phyloP scores from a whole-genome alignment of 2,113 vertebrate species.

The Gasterosteus aculeatus region DNA sequence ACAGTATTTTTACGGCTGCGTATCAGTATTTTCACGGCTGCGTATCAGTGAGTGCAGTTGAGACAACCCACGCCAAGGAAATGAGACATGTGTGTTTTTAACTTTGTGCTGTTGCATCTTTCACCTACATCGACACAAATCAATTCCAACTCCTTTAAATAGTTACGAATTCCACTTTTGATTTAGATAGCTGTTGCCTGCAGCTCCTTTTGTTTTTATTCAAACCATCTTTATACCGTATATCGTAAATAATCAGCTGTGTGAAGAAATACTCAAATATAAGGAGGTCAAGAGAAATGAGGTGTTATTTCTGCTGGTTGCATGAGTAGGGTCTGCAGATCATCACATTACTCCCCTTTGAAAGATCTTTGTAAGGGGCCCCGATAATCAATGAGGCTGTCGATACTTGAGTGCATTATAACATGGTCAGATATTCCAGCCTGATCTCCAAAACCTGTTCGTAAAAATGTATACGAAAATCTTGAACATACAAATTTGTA shows the following conservation, averaged over 20 bases:
- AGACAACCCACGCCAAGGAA: too few species aligned
- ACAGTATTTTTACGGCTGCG: not conserved
- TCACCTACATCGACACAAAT: not conserved
- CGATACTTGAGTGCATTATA: conserved; percentile 54
- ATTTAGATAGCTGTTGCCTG: not conserved
- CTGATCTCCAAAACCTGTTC: too few species aligned
- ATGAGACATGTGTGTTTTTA: not conserved
- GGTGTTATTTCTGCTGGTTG: not conserved
- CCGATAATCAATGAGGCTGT: conserved; percentile 40
- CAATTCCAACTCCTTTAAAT: not conserved
- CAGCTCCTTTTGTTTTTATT: not conserved
- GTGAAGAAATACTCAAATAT: not conserved
- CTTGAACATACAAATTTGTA: too few species aligned
- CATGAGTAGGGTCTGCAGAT: not conserved
- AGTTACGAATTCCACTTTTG: not conserved
- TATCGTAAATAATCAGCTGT: not conserved
- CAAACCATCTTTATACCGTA: not conserved
- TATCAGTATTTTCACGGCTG: not conserved
- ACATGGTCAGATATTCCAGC: not conserved
- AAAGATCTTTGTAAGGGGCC: conserved; percentile 11
- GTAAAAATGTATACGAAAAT: too few species aligned
- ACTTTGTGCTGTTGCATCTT: not conserved
- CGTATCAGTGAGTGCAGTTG: not conserved
- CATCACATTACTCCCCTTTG: conserved; percentile 1
- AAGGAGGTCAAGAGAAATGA: not conserved